Conservation (phyloP, 2,113 vertebrate species). For the pig (Sus scrofa) region DNA sequence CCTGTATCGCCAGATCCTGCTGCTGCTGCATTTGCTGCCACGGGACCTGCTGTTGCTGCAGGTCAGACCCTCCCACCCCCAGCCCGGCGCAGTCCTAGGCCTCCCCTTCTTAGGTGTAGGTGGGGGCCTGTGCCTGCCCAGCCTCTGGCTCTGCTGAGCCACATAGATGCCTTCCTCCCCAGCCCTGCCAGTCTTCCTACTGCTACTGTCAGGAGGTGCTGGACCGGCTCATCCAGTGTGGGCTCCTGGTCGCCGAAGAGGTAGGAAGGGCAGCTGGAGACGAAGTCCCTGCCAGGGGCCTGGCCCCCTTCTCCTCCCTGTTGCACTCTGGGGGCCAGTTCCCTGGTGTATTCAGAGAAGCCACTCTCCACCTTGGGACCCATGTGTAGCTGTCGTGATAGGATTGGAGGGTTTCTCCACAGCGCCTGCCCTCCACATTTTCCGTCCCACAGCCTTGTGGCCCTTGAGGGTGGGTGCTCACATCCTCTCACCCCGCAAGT, state of each 20-base stretch:
- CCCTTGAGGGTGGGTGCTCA: neutral
- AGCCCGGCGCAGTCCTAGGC: fast-evolving
- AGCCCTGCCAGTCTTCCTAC: slow-evolving; percentile 93
- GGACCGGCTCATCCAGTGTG: slow-evolving; percentile 94
- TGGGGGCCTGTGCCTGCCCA: fast-evolving
- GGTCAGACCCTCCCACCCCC: slow-evolving; percentile 75
- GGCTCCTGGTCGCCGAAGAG: slow-evolving; percentile 94
- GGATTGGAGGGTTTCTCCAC: neutral
- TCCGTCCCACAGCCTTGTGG: neutral
- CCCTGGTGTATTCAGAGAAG: neutral
- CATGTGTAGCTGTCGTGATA: fast-evolving
- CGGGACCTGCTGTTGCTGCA: slow-evolving; percentile 87
- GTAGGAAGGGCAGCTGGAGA: slow-evolving; percentile 81
- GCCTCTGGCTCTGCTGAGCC: neutral
- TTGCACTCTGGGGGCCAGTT: neutral
- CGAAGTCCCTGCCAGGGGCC: neutral
- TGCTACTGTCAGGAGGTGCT: slow-evolving; percentile 90
- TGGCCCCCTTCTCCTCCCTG: neutral
- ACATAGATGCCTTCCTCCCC: neutral
- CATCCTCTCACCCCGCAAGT: neutral
- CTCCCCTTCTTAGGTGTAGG: fast-evolving
- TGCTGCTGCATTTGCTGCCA: slow-evolving; percentile 92
- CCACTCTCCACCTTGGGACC: neutral
- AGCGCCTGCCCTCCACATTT: neutral
- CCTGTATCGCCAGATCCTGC: slow-evolving; percentile 89